Evolutionary conservation across 2,113 vertebrate genomes (phyloP).

Genomic region (Orthonyx spaldingii): DNA sequence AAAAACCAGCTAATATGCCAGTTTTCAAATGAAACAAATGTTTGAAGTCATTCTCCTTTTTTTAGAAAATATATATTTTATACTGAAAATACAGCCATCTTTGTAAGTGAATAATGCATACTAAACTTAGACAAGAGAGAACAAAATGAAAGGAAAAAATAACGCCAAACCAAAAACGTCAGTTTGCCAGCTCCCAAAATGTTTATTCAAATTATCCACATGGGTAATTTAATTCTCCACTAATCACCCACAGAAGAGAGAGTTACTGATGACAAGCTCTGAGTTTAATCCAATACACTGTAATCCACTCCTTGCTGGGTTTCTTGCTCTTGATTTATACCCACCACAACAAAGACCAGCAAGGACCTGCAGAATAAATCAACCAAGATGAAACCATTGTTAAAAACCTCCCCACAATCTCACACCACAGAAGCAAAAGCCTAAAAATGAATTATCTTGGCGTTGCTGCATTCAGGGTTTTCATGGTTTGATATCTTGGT

Average conservation of each 20-base stretch:
- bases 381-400: neutral
- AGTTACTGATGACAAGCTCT: neutral
- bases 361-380: neutral
- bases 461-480: neutral
- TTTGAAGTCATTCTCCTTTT: neutral
- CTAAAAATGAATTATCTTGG: neutral
- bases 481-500: neutral
- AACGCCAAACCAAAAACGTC: neutral
- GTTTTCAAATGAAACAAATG: neutral
- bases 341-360: neutral
- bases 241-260: neutral
- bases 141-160: neutral
- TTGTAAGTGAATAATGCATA: neutral
- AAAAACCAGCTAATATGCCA: neutral
- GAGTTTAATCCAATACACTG: neutral
- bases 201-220: neutral
- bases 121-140: neutral
- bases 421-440: neutral
- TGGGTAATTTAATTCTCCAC: neutral
- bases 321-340: neutral
- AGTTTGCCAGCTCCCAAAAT: neutral
- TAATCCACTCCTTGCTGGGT: neutral
- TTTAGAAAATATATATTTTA: neutral
- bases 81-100: neutral
- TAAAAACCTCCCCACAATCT: neutral